phyloP scores from a whole-genome alignment of 2,888 invertebrate species.

The Sminthurinus aureus region DNA sequence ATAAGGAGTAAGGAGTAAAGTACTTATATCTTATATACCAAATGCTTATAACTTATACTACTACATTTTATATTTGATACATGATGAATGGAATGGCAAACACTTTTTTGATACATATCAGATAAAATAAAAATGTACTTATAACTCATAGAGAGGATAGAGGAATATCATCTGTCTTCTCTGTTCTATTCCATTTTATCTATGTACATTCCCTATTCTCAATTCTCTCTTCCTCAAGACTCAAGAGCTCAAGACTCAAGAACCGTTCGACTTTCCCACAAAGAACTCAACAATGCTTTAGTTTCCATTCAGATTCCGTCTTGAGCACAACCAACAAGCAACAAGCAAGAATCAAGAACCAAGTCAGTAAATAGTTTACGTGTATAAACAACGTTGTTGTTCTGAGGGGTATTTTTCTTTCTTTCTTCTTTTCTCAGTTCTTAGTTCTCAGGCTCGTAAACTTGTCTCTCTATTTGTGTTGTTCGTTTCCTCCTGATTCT shows the following conservation, averaged over 20 bases:
- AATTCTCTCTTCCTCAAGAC: background rate
- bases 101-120: background rate
- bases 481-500: background rate
- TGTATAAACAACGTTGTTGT: background rate
- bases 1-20: too few relatives aligned
- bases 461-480: background rate
- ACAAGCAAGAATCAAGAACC: background rate
- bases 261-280: conserved; percentile 44
- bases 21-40: too few relatives aligned
- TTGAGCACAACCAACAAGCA: conserved; percentile 27
- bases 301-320: conserved; percentile 47
- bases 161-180: conserved; percentile 1
- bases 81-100: background rate
- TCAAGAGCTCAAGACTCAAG: background rate
- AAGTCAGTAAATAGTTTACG: background rate
- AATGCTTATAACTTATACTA: too few relatives aligned
- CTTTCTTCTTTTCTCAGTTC: too few relatives aligned
- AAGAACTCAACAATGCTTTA: conserved; percentile 41
- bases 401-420: conserved; percentile 24
- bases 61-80: too few relatives aligned
- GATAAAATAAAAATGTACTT: background rate
- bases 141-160: background rate
- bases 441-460: conserved; percentile 36
- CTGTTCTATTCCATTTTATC: background rate
- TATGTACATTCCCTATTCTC: too few relatives aligned